Evolutionary conservation across 2,888 invertebrate genomes (phyloP), one percentile per base, ranked within the genome.

Genomic region (Drosophila mettleri): DNA sequence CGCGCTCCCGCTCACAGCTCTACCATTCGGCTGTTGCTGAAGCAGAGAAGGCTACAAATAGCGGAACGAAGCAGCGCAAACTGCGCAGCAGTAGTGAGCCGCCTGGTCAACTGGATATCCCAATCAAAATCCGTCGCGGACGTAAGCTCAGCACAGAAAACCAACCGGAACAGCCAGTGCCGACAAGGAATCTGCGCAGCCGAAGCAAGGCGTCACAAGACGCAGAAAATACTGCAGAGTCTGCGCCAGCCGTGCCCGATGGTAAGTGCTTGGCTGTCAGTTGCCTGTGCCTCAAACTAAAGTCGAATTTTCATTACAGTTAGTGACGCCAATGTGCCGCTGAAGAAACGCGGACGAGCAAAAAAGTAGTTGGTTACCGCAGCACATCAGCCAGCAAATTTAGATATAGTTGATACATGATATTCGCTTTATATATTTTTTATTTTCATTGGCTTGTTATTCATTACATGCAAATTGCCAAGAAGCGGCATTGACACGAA

Each of bases 271-370:
- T 2, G 10, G 3, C 31, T 9, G 0, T 18, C 8, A 0, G 27
- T 14, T 16, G 12, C 18, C 16, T 2, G 2, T 12, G 16, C 9
- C 20, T 22, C 3, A 33, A 33, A 41, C 9, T 41, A 9, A 52
- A 52, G 0, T 20, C 12, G 3, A 3, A 27, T 22, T 16, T 16
- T 43, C 14, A 12, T 46, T 58, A 46, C 52, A 34, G 48, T 16
- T 14, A 36, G 24, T 29, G 73, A 86, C 6, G 16, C 64, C 8
- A 53, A 22, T 43, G 55, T 76, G 43, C 84, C 86, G 22, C 76
- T 41, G 8, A 81, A 76, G 62, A 81, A 80, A 55, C 83, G 84
- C 12, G 59, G 79, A 0, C 59, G 80, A 7, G 1, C 69, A 9
- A 74, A 70, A 22, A 74, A 64, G 16, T 49, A 43, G 33, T 2